A percentile compares a stretch with the other conserved stretches of the same genome.
phyloP scores from a whole-genome alignment of 2,888 invertebrate species.

The Pammene aurita region DNA sequence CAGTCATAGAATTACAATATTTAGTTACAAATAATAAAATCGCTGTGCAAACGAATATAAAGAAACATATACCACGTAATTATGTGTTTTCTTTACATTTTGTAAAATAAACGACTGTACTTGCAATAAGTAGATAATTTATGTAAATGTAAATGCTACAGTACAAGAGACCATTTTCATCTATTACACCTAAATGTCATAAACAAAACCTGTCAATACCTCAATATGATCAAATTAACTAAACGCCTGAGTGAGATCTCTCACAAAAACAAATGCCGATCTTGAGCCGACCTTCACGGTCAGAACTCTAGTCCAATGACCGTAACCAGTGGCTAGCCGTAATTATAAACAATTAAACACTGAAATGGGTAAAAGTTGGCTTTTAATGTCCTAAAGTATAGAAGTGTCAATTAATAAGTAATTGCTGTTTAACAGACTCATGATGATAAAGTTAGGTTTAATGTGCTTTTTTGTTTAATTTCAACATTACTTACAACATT shows the following conservation, averaged over 20 bases:
- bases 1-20: neutral
- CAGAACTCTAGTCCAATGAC: constrained; percentile 33
- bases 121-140: too few species aligned
- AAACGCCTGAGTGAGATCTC: constrained; percentile 9
- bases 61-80: too few species aligned
- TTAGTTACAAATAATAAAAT: neutral
- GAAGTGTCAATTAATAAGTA: neutral
- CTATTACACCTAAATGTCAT: too few species aligned
- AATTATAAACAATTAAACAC: constrained; percentile 29
- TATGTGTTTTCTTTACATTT: too few species aligned
- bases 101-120: too few species aligned
- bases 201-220: neutral
- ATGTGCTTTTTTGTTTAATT: too few species aligned
- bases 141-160: too few species aligned
- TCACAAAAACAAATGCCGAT: constrained; percentile 30
- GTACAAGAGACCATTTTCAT: too few species aligned
- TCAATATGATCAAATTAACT: neutral
- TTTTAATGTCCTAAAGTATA: neutral
- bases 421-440: neutral
- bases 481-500: too few species aligned
- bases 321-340: constrained; percentile 27
- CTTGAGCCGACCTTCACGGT: constrained; percentile 36
- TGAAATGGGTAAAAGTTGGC: constrained; percentile 2
- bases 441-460: too few species aligned
- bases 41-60: too few species aligned